These are phyloP conservation scores for Limnephilus lunatus DNA, from an alignment of 2,888 invertebrate species.

Conservation along the genomic window DNA sequence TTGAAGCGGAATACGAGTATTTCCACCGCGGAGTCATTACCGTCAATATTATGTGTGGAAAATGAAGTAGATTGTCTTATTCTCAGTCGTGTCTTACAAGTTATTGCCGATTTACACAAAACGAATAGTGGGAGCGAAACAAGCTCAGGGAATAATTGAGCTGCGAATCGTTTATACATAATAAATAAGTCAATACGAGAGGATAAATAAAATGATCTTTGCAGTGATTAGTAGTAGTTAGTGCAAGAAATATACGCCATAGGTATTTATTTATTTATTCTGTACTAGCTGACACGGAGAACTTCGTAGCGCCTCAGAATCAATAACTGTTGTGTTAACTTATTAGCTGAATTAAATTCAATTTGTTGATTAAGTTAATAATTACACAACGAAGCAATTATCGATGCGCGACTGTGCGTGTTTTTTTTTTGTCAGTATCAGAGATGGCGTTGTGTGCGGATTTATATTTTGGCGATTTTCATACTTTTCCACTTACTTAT, in stretches of 20 bases:
- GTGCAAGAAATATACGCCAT: background rate
- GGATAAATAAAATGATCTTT: background rate
- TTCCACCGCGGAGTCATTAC: constrained; percentile 6
- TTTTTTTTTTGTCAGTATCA: too few species aligned
- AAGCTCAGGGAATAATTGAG: background rate
- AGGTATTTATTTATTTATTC: too few species aligned
- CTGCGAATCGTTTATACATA: background rate
- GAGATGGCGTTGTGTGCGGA: too few species aligned
- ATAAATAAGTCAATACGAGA: background rate
- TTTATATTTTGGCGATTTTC: too few species aligned
- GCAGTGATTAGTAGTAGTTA: background rate
- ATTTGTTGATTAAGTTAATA: too few species aligned
- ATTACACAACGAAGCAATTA: too few species aligned
- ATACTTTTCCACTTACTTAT: too few species aligned
- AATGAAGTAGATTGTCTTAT: background rate
- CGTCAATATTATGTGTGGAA: background rate
- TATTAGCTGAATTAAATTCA: too few species aligned
- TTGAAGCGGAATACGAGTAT: background rate
- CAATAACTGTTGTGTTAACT: too few species aligned
- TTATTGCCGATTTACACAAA: background rate
- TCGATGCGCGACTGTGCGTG: too few species aligned
- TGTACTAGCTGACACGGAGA: too few species aligned
- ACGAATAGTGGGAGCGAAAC: background rate
- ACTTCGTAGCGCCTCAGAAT: too few species aligned
- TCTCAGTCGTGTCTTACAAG: background rate